Conservation (phyloP, 2,797 vertebrate species). For the Atherinosoma microstoma region DNA sequence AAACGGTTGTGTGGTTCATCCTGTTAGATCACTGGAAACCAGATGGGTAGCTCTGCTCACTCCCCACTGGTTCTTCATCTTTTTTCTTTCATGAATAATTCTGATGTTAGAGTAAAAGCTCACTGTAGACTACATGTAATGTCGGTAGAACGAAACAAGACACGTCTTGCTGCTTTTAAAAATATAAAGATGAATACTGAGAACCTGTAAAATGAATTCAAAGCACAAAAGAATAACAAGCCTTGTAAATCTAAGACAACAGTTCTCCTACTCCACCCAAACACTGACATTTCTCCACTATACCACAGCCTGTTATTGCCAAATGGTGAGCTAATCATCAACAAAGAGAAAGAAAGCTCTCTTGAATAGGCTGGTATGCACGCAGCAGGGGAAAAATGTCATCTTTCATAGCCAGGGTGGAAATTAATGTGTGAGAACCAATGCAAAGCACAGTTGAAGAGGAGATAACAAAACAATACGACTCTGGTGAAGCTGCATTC, state of each 20-base stretch:
- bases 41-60: too few species aligned
- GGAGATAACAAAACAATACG: slow-evolving; percentile 6
- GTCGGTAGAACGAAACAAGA: not conserved
- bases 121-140: not conserved
- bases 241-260: slow-evolving; percentile 21
- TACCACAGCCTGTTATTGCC: slow-evolving; percentile 29
- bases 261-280: slow-evolving; percentile 52
- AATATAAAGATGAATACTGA: slow-evolving; percentile 12
- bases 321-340: slow-evolving; percentile 64
- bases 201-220: slow-evolving; percentile 6
- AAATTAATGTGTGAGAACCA: slow-evolving; percentile 42
- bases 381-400: not conserved
- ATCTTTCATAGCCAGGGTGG: slow-evolving; percentile 16
- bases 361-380: slow-evolving; percentile 26
- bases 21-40: too few species aligned
- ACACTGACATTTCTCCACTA: slow-evolving; percentile 51
- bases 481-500: not conserved
- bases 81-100: too few species aligned
- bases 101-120: not conserved
- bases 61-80: too few species aligned
- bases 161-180: not conserved
- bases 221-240: slow-evolving; percentile 24
- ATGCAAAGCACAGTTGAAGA: not conserved
- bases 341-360: slow-evolving; percentile 20
- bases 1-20: too few species aligned